A percentile compares a stretch with the other conserved stretches of the same genome.
phyloP scores from a whole-genome alignment of 2,113 vertebrate species.

The Cynoglossus semilaevis region DNA sequence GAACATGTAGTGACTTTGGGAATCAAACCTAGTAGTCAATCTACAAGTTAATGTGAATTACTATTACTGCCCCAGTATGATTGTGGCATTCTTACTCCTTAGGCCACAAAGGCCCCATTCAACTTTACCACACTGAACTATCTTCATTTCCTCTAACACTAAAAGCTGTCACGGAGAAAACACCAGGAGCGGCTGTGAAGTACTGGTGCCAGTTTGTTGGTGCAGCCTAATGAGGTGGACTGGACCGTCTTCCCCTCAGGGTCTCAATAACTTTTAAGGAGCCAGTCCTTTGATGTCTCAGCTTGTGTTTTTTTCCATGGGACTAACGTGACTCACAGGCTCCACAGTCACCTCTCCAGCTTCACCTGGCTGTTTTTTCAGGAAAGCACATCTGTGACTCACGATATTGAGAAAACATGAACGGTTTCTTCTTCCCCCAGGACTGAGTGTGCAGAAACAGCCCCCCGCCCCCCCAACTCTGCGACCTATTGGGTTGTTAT shows the following conservation, averaged over 20 bases:
- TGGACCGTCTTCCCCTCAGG: slow-evolving; percentile 14
- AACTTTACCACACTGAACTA: slow-evolving; percentile 17
- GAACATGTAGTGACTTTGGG: too few species aligned
- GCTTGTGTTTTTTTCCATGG: slow-evolving; percentile 15
- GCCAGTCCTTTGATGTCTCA: slow-evolving; percentile 57
- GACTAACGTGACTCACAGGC: slow-evolving; percentile 17
- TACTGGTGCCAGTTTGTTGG: slow-evolving; percentile 33
- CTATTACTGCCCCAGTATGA: too few species aligned
- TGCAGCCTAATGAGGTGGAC: slow-evolving; percentile 43
- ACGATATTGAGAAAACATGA: slow-evolving; percentile 35
- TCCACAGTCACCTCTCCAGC: slow-evolving; percentile 3
- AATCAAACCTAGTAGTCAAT: too few species aligned
- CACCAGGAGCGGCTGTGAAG: slow-evolving; percentile 22
- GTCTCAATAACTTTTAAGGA: slow-evolving; percentile 27
- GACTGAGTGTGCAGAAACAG: slow-evolving; percentile 1
- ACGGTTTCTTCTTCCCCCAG: slow-evolving; percentile 26
- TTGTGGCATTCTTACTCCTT: too few species aligned
- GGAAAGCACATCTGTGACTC: slow-evolving; percentile 54
- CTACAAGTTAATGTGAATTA: too few species aligned
- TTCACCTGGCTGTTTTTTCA: slow-evolving; percentile 12
- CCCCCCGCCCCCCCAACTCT: background rate
- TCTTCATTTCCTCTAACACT: slow-evolving; percentile 11
- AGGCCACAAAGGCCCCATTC: background rate
- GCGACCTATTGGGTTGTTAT: slow-evolving; percentile 3
- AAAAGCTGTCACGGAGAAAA: slow-evolving; percentile 26